Evolutionary conservation across 2,888 invertebrate species (phyloP), one percentile per base, ranked within the genome.

Genomic region (Endotricha flammealis): DNA sequence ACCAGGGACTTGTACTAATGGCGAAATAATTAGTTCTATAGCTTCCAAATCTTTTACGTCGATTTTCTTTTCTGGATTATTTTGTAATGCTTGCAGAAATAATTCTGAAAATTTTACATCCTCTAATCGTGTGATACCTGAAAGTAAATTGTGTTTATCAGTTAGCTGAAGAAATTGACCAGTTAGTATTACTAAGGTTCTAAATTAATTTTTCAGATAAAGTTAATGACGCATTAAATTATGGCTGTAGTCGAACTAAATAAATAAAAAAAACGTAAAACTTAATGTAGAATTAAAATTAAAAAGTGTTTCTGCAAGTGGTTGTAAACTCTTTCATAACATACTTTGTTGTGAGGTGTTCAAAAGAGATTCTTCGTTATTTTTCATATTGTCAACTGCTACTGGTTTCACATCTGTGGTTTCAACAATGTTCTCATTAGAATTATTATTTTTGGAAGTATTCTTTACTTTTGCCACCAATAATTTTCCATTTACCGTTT

Each of bases 401-500:
- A 6, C 6, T 4, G 20, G 20, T 20, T 20, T 6, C 6, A 20
- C 20, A 2, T 36, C 29, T 30, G 7, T 12, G 2, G 29, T 14
- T 14, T 40, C 17, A 12, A 29, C 16, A 38, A 32, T 12, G 16
- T 45, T 34, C 34, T 27, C 2, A 31, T 30, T 16, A 1, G 12
- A 9, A 8, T 6, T 7, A 11, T 7, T 5, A 14, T 33, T 9
- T 4, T n/a, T n/a, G n/a, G n/a, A n/a, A 4, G 20, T 10, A 9
- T 17, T 34, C 29, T 35, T 35, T 8, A 76, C 59, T 62, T 73
- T 77, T 1, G 80, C 81, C 27, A 73, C 60, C 30, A 86, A 48
- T 13, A 63, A 71, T 43, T 81, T 85, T 1, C 85, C 83, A 30
- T 65, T 71, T 4, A 44, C 42, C 13, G 75, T 73, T 63, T 67